A percentile compares a stretch with the other conserved stretches of the same genome.
phyloP scores from a whole-genome alignment of 2,113 vertebrate genomes.

The Papio anubis region DNA sequence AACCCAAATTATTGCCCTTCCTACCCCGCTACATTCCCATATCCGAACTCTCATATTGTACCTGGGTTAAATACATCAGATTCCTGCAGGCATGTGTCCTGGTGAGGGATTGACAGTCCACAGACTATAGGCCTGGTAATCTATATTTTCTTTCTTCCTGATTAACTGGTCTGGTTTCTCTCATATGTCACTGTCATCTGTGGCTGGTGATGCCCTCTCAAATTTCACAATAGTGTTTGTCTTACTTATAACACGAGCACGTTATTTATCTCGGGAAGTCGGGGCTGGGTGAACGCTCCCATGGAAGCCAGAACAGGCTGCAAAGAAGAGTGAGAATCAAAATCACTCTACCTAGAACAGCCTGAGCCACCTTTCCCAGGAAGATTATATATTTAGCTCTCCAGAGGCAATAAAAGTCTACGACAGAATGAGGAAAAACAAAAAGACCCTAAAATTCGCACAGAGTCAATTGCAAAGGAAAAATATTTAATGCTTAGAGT shows the following conservation, averaged over 20 bases:
- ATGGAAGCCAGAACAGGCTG: not conserved
- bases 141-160: not conserved
- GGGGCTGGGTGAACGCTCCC: not conserved
- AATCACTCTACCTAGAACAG: not conserved
- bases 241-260: not conserved
- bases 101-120: not conserved
- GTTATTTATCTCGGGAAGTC: not conserved
- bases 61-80: not conserved
- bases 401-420: not conserved
- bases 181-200: not conserved
- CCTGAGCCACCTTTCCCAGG: not conserved
- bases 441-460: not conserved
- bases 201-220: not conserved
- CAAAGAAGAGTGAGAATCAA: not conserved
- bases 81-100: not conserved
- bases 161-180: not conserved
- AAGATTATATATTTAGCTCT: not conserved
- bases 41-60: too few species aligned
- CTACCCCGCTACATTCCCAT: rapidly evolving
- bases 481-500: conserved; percentile 56
- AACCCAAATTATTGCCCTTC: not conserved
- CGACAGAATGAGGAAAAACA: too few species aligned
- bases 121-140: not conserved
- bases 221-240: not conserved
- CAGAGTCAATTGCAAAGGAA: not conserved